Evolutionary conservation across 2,113 vertebrate species (phyloP).

Genomic region (Vulpes vulpes): DNA sequence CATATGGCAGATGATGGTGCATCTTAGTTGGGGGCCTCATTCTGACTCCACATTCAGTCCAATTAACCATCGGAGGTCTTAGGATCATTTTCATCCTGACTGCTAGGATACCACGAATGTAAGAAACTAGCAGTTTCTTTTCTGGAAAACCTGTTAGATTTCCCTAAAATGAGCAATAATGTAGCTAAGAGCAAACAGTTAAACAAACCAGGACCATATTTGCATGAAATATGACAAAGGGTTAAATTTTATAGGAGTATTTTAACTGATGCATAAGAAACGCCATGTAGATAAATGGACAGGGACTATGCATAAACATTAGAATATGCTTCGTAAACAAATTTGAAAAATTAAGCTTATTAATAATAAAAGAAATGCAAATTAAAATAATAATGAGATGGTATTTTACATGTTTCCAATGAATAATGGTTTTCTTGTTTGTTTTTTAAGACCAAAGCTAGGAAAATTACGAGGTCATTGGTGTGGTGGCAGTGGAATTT

Average conservation of each 20-base stretch:
- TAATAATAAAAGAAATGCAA: slow-evolving; percentile 64
- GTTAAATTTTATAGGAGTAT: slow-evolving; percentile 32
- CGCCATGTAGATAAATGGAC: not conserved
- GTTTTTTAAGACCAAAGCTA: not conserved
- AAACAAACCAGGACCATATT: not conserved
- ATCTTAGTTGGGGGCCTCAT: too few relatives aligned
- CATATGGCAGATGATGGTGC: fast-evolving
- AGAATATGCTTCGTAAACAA: not conserved
- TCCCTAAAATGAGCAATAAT: not conserved
- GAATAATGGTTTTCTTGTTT: not conserved
- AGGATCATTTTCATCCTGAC: not conserved
- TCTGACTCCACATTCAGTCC: not conserved
- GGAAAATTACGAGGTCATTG: slow-evolving; percentile 1
- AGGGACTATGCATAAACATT: not conserved
- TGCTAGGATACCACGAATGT: not conserved
- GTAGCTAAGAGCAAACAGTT: not conserved
- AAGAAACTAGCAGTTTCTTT: not conserved
- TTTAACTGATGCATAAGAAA: not conserved
- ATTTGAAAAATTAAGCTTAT: slow-evolving; percentile 53
- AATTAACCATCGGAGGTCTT: fast-evolving
- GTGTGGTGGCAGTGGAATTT: not conserved
- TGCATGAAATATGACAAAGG: not conserved
- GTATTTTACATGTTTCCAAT: slow-evolving; percentile 37
- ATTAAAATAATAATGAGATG: slow-evolving; percentile 63
- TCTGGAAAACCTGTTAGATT: not conserved